phyloP scores from a whole-genome alignment of 2,797 vertebrate species.

The Chlorospingus semifuscus region DNA sequence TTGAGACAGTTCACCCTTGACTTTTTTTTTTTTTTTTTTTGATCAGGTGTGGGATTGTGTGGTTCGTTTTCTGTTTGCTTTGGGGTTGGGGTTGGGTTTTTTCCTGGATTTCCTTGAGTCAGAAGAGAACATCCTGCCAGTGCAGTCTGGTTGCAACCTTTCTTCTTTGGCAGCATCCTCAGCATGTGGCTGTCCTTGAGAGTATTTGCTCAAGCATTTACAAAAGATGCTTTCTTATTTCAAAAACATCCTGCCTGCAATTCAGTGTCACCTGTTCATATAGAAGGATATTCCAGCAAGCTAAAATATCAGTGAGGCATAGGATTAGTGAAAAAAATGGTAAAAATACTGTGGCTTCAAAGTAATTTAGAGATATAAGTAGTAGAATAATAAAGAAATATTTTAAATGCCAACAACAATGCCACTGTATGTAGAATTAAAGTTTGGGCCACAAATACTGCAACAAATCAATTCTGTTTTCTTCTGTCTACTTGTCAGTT shows the following conservation, averaged over 20 bases:
- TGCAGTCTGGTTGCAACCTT: neutral
- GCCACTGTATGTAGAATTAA: neutral
- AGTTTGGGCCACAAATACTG: neutral
- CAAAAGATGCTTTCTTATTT: neutral
- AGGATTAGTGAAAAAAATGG: neutral
- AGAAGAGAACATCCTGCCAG: neutral
- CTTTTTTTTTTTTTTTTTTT: neutral
- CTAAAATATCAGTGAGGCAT: neutral
- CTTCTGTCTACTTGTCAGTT: neutral
- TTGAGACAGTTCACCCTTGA: neutral
- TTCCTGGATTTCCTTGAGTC: neutral
- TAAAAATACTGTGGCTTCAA: neutral
- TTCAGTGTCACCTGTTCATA: neutral
- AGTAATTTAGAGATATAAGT: neutral
- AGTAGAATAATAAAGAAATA: neutral
- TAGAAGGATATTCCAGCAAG: neutral
- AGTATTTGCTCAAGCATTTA: neutral
- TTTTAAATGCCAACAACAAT: neutral
- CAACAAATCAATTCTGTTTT: neutral
- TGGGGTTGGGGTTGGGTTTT: accelerated
- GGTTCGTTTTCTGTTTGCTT: accelerated
- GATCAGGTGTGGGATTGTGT: accelerated
- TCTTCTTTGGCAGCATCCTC: neutral
- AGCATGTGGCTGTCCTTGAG: neutral
- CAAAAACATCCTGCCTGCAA: neutral